phyloP scores from a whole-genome alignment of 2,888 invertebrate species.

The Bembecia ichneumoniformis region DNA sequence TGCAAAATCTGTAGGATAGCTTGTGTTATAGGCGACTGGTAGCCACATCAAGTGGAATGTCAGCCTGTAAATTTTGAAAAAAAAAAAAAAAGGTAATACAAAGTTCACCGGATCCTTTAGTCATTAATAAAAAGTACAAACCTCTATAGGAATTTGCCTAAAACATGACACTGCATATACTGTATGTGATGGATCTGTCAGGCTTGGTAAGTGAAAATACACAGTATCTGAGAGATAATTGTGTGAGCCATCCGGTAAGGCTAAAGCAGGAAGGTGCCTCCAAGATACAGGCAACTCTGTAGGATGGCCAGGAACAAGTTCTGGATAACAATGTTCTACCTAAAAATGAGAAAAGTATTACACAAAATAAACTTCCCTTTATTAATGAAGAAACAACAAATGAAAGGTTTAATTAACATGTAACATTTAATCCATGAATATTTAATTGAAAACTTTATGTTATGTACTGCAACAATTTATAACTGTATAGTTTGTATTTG shows the following conservation, averaged over 20 bases:
- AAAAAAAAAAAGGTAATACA: too few relatives aligned
- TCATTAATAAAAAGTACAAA: conserved; percentile 29
- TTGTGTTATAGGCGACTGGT: too few relatives aligned
- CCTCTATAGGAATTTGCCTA: conserved; percentile 95
- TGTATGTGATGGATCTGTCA: conserved; percentile 85
- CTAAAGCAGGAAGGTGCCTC: conserved; percentile 96
- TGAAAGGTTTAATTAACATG: too few relatives aligned
- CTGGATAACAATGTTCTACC: conserved; percentile 95
- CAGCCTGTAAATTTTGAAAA: too few relatives aligned
- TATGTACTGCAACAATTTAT: too few relatives aligned
- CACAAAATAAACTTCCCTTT: not conserved
- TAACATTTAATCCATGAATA: too few relatives aligned
- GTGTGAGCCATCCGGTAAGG: conserved; percentile 98
- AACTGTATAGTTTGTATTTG: too few relatives aligned
- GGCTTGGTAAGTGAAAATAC: conserved; percentile 94
- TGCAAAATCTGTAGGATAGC: too few relatives aligned
- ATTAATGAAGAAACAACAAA: too few relatives aligned
- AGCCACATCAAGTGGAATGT: too few relatives aligned
- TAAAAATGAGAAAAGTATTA: conserved; percentile 30
- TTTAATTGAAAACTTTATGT: too few relatives aligned
- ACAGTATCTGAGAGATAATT: conserved; percentile 96
- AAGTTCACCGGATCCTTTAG: not conserved
- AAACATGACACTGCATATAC: conserved; percentile 98
- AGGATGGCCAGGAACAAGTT: conserved; percentile 81
- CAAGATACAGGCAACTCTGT: conserved; percentile 92